These are phyloP conservation scores for Drosophila erecta DNA, from an alignment of 1,140 invertebrate genomes.

Conservation along the genomic window DNA sequence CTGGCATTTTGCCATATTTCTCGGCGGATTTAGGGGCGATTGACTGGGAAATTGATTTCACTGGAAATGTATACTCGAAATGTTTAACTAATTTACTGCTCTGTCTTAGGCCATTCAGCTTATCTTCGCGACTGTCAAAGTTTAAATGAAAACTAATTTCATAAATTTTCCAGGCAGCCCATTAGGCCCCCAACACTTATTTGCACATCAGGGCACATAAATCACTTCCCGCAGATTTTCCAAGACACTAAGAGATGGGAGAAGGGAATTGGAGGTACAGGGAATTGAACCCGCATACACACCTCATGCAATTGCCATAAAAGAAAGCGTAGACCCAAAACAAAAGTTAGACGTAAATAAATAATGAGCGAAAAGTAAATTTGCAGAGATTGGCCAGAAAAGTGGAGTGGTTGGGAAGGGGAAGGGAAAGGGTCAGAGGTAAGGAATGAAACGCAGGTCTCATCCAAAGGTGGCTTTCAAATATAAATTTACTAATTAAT, in stretches of 20 bases:
- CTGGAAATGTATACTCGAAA: slow-evolving; percentile 3
- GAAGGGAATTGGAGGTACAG: background rate
- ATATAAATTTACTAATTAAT: slow-evolving; percentile 62
- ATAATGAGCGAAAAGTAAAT: slow-evolving; percentile 65
- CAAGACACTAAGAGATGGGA: background rate
- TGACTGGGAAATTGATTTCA: slow-evolving; percentile 26
- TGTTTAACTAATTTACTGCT: slow-evolving; percentile 13
- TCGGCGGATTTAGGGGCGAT: slow-evolving; percentile 1
- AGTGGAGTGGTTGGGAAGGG: slow-evolving; percentile 1
- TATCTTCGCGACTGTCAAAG: slow-evolving; percentile 38
- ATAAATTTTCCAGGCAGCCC: slow-evolving; percentile 27
- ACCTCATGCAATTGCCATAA: slow-evolving; percentile 55
- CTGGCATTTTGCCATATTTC: slow-evolving; percentile 19
- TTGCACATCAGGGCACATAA: slow-evolving; percentile 45
- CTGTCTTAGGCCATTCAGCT: background rate
- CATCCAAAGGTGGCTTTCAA: slow-evolving; percentile 35
- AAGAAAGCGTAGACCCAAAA: slow-evolving; percentile 35
- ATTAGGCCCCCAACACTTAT: slow-evolving; percentile 4
- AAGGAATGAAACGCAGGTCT: background rate
- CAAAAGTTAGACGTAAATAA: slow-evolving; percentile 65
- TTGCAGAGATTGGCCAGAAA: slow-evolving; percentile 33
- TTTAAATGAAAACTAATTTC: slow-evolving; percentile 48
- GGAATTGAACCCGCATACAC: slow-evolving; percentile 24
- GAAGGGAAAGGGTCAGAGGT: background rate
- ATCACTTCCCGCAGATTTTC: slow-evolving; percentile 44